Evolutionary conservation across 2,113 vertebrate genomes (phyloP), one percentile per base, ranked within the genome.

Genomic region (Vidua macroura): DNA sequence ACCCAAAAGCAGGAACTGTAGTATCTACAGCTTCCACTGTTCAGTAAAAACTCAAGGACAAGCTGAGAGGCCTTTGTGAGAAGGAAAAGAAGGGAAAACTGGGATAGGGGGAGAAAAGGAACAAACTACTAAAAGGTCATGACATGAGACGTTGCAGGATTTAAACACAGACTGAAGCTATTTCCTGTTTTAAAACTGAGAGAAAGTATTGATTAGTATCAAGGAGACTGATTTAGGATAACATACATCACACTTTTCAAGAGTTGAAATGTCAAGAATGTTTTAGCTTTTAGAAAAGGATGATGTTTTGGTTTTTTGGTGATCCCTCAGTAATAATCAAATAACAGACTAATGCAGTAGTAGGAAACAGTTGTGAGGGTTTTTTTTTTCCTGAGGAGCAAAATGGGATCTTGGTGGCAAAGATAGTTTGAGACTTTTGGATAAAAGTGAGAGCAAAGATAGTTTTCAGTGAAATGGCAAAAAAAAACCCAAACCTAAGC

Each of bases 81-180:
- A 86, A 83, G 49, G 79, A 43, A 82, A 59, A 82, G 31, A 63
- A 86, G 44, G 17, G 30, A 95, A 80, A 90, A 85, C 24, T 59
- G 28, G 19, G 27, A 23, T 60, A 74, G 33, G 56, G 44, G 62
- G 15, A 83, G 77, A 92, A 93, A 94, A 78, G 41, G 73, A 94
- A 79, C 70, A 67, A 95, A 73, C 67, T 72, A 88, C 95, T 75
- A 49, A 95, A 88, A 96, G 96, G 95, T 96, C 96, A 88, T 0
- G 79, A 92, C 93, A 93, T 46, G 68, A 96, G 85, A 96, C 79
- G 0, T 67, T 53, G 76, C 76, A 94, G 52, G 79, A 78, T 94
- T 94, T 96, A 95, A 95, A 96, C 92, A 96, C 90, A 97, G 92
- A 94, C 94, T 88, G 88, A 92, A 97, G 44, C 92, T 93, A 97